These are phyloP conservation scores for Chironomus striatipennis DNA, from an alignment of 1,140 invertebrate species.

Conservation along the genomic window DNA sequence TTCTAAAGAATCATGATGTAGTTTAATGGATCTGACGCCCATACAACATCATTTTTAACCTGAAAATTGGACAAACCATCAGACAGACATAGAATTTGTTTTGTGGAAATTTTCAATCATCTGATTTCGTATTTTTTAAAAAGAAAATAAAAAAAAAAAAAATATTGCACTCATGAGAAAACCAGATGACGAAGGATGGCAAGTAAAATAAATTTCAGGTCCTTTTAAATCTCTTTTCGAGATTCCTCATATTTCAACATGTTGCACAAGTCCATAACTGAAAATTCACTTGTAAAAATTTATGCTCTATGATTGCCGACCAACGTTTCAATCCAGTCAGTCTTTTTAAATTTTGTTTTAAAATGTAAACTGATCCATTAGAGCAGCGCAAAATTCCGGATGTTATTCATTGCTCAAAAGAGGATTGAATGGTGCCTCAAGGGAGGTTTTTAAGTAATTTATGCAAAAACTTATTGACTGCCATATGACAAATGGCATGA, in stretches of 20 bases:
- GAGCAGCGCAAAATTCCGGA: neutral
- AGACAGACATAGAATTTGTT: neutral
- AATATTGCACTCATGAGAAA: constrained; percentile 7
- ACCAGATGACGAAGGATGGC: neutral
- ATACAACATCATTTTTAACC: neutral
- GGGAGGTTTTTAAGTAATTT: neutral
- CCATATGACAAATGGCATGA: neutral
- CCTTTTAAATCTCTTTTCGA: neutral
- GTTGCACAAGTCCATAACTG: constrained; percentile 6
- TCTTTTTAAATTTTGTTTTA: neutral
- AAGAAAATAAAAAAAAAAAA: neutral
- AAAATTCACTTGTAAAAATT: neutral
- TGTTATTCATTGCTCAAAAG: neutral
- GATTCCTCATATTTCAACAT: constrained; percentile 8
- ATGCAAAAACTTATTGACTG: neutral
- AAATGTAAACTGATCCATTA: neutral
- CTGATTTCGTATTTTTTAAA: neutral
- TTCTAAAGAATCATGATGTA: neutral
- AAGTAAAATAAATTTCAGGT: neutral
- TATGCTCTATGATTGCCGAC: neutral
- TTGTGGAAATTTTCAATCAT: neutral
- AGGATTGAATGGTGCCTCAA: neutral
- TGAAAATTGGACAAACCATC: neutral
- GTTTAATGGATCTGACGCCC: neutral
- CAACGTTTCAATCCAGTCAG: too few relatives aligned